Evolutionary conservation across 1,140 invertebrate species (phyloP), one percentile per base, ranked within the genome.

Genomic region (Scylla paramamosain): DNA sequence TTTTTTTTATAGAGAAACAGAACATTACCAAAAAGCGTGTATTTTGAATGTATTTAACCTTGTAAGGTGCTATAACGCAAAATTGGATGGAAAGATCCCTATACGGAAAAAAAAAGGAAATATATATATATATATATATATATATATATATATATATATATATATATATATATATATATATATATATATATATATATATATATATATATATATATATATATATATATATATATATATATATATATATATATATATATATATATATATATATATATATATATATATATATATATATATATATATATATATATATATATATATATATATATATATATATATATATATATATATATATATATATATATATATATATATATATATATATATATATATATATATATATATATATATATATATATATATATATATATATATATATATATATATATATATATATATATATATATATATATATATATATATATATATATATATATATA

Each of bases 141-240:
- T 46, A 90, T 46, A 32, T 46, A 90, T 1, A 90, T 20, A 90
- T 31, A 1, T 31, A 87, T n/a, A 87, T 87, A 87, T 87, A 87
- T 87, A 87, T 87, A 87, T 87, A 87, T 87, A 87, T 3, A 87
- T 87, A 87, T 87, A 87, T 87, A 87, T 87, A 87, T 87, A 87
- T 87, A 87, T 87, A 87, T 87, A 87, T 87, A 87, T 87, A 87
- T 87, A 87, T 87, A 87, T 87, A 87, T 87, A 87, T 87, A 87
- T 87, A 87, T 87, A 87, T 87, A 87, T 87, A 87, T 87, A 87
- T 87, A 29, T 87, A 3, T 87, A 87, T 87, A 87, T 87, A 87
- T 87, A 87, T 87, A 31, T 87, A 31, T 87, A 31, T 87, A 31
- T 87, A 31, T 87, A 31, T 87, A 31, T 87, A 31, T 87, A 31